These are phyloP conservation scores for Meteorus colon DNA, from an alignment of 2,888 invertebrate species.

Conservation along the genomic window DNA sequence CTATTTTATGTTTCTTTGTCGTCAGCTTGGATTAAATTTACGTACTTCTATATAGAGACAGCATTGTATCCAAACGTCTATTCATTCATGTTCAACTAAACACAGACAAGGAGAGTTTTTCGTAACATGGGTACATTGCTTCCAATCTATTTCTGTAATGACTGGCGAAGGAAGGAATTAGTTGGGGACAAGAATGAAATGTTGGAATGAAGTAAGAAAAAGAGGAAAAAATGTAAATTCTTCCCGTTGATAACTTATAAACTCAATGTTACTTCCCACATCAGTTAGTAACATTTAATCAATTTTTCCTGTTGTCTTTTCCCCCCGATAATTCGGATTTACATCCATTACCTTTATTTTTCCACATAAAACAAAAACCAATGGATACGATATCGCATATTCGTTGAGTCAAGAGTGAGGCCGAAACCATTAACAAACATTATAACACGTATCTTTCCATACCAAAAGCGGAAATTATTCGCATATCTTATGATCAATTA, in stretches of 20 bases:
- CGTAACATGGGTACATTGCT: constrained; percentile 65
- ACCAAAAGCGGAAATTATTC: no score
- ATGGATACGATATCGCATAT: no score
- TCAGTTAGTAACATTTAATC: background rate
- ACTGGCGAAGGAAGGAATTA: background rate
- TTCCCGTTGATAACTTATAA: background rate
- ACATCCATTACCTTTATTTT: no score
- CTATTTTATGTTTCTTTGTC: background rate
- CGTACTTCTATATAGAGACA: background rate
- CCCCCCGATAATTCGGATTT: no score
- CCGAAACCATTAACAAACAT: no score
- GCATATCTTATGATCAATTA: no score
- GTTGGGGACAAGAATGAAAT: background rate
- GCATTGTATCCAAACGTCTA: constrained; percentile 40
- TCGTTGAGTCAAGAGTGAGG: no score
- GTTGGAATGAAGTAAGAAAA: constrained; percentile 8
- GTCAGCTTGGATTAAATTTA: background rate
- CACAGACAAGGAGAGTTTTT: constrained; percentile 57
- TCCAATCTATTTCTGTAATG: constrained; percentile 65
- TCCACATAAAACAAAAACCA: no score
- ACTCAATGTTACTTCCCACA: background rate
- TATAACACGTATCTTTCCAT: no score
- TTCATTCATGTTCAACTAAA: constrained; percentile 66
- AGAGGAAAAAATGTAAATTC: constrained; percentile 5
- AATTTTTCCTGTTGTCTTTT: no score